Conservation (phyloP, 2,797 vertebrate species). For the Falco novaeseelandiae region DNA sequence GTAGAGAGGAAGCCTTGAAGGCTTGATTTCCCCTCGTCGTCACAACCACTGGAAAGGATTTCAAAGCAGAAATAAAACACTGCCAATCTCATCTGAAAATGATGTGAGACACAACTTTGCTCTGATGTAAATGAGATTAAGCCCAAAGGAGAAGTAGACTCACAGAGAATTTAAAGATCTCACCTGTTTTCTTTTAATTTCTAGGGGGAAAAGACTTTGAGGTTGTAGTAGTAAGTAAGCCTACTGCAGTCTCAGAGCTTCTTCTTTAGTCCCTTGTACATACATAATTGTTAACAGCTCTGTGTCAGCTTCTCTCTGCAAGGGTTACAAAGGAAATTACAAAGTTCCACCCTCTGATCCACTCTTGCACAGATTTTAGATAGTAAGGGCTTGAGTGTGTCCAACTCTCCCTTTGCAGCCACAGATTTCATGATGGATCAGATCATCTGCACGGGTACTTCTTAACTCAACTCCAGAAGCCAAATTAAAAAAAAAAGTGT, state of each 20-base stretch:
- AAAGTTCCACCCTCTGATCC: neutral
- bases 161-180: neutral
- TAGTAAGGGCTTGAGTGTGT: neutral
- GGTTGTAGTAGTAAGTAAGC: neutral
- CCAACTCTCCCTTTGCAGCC: neutral
- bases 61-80: slow-evolving; percentile 12
- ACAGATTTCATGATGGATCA: neutral
- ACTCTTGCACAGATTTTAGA: neutral
- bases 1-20: neutral
- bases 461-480: neutral
- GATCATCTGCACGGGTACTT: neutral
- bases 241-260: neutral
- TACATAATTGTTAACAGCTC: neutral
- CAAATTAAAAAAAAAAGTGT: neutral
- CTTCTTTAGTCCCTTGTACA: neutral
- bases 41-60: neutral
- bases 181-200: neutral
- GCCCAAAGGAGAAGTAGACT: neutral
- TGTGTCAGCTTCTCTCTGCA: fast-evolving
- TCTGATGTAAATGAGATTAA: neutral
- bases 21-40: neutral
- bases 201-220: neutral
- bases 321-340: neutral
- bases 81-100: neutral
- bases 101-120: neutral